Base-by-base conservation (phyloP, 2,797 vertebrate genomes). In the Eutrigla gurnardus region DNA sequence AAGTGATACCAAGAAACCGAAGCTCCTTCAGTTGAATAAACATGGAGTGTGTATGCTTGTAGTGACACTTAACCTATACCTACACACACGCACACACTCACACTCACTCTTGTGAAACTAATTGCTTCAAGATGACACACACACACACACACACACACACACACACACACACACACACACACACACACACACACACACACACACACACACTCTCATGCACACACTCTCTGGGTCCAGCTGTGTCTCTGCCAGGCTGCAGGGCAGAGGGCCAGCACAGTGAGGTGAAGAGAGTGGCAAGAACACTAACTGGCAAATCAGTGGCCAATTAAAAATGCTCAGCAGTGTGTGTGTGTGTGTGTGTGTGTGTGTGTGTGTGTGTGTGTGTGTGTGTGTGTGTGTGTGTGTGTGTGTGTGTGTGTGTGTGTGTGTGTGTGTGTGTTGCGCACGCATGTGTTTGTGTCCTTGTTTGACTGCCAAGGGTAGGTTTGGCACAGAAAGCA, bases 141-240 rank as follows among this genome's bases (percentile, higher is more conserved):
- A 70, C 35, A 66, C 77, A 47, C 50, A 64, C 52, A 72, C 72
- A 66, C 74, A 35, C 32, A 62, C 66, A 4, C 42, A 35, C 55
- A 49, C 18, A 13, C 63, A 54, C 45, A 70, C n/a, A n/a, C n/a
- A n/a, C n/a, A n/a, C n/a, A n/a, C n/a, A 70, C 49, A 65, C 58
- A 65, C 58, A 70, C 66, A 70, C 35, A 66, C 77, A 47, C 50
- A 64, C 52, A 72, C 72, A 66, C 74, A 35, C 32, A 62, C 66
- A 4, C 42, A 35, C 55, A 49, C 18, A 13, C 63, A 54, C 45
- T 67, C 53, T 52, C 77, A 70, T 32, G 9, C 61, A 75, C 74
- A 83, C 76, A 50, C 72, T 95, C 93, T 93, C 92, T 39, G 0
- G 68, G 75, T 87, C 89, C 82, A 91, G 89, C 89, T 91, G 90